Evolutionary conservation across 2,113 vertebrate genomes (phyloP), one percentile per base, ranked within the genome.

Genomic region (Spilogale gracilis): DNA sequence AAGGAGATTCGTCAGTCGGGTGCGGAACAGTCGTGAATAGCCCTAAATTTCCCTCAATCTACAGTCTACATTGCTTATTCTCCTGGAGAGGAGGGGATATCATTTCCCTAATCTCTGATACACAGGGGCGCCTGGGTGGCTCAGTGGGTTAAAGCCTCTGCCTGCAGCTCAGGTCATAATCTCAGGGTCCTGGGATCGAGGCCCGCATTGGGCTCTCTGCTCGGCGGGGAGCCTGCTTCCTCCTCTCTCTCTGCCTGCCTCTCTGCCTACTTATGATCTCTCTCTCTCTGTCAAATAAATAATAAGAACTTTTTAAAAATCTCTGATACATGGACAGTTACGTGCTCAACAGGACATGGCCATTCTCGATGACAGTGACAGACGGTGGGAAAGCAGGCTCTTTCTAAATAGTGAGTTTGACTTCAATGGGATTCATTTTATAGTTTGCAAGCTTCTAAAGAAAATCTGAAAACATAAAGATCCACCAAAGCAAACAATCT

Each of bases 1-100:
- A 67, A 43, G 18, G 3, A 71, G 45, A 54, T n/a, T 30, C 30
- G 0, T 6, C n/a, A 4, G 67, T 20, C 0, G 1, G 2, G 61
- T 5, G 12, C 13, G 9, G 76, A 48, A 25, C 4, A 4, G 54
- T 25, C 14, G 6, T 10, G 16, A 0, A 4, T 1, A n/a, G 50
- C 7, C 9, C 32, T 4, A 0, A 25, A 8, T 27, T 20, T 21
- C 56, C n/a, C 71, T 61, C n/a, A 2, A 13, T 56, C 61, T 10
- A 16, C 5, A 1, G 0, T 25, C 69, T 4, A 5, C 9, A 1
- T 2, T 1, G 2, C 38, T 5, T 23, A 30, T 9, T 7, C 16
- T 61, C 74, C 12, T 7, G 18, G 73, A 18, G 12, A 30, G 18
- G 43, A n/a, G 50, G 2, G 27, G 2, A 23, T 30, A 1, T 25